Conservation (phyloP, 2,113 vertebrate genomes). For the Chamaea fasciata region DNA sequence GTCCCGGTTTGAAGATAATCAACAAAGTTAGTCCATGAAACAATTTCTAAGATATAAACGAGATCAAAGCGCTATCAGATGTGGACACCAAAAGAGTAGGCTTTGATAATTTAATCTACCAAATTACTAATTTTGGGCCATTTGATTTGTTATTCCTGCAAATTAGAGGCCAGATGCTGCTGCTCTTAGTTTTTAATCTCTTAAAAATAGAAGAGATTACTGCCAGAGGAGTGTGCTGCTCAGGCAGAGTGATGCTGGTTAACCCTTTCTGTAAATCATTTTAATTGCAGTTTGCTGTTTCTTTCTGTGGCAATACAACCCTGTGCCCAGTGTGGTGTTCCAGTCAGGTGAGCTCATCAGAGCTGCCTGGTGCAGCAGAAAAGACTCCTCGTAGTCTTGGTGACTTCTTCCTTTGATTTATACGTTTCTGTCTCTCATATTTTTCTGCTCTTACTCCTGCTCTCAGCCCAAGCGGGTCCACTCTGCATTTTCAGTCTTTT, state of each 20-base stretch:
- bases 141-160: constrained; percentile 47
- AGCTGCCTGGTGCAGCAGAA: background rate
- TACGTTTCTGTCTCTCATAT: background rate
- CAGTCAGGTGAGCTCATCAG: background rate
- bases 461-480: background rate
- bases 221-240: background rate
- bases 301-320: background rate
- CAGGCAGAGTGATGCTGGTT: background rate
- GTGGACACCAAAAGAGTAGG: background rate
- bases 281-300: background rate
- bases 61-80: constrained; percentile 37
- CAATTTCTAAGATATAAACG: constrained; percentile 36
- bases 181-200: constrained; percentile 24
- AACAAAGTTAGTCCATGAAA: constrained; percentile 39
- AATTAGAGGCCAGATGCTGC: background rate
- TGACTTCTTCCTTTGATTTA: background rate
- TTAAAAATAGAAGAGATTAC: constrained; percentile 53
- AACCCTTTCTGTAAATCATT: background rate
- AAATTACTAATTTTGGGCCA: constrained; percentile 22
- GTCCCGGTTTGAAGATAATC: constrained; percentile 51
- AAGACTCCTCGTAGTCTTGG: fast-evolving
- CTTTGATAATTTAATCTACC: constrained; percentile 56
- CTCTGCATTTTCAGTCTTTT: background rate
- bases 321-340: background rate
- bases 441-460: background rate